These are phyloP conservation scores for Gryllus bimaculatus DNA, from an alignment of 1,140 invertebrate species.

Conservation along the genomic window DNA sequence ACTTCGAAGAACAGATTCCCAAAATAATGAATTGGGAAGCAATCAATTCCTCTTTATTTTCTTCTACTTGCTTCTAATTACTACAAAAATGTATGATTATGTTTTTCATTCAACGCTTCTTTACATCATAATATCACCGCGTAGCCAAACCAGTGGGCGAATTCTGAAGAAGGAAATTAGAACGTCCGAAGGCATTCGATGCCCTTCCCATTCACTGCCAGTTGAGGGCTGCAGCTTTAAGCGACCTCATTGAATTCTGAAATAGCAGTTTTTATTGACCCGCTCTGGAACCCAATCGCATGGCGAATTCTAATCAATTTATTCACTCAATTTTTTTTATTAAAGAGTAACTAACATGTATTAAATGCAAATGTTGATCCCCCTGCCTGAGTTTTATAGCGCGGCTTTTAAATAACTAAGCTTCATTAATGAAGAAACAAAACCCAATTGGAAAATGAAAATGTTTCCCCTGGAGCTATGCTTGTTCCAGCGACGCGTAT, in stretches of 20 bases:
- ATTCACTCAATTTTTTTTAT: neutral
- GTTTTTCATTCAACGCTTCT: no score
- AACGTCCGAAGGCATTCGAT: no score
- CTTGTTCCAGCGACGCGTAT: neutral
- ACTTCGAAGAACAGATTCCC: no score
- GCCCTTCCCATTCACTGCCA: no score
- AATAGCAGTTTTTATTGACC: neutral
- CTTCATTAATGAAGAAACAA: neutral
- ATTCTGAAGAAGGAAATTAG: no score
- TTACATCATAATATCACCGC: no score
- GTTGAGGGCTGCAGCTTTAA: neutral
- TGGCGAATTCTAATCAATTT: neutral
- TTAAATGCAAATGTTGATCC: conserved; percentile 1
- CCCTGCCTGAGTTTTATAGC: neutral
- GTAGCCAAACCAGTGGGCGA: no score
- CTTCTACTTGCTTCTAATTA: no score
- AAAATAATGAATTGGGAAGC: no score
- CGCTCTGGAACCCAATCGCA: neutral
- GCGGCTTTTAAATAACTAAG: neutral
- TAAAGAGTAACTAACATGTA: neutral
- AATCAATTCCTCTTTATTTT: no score
- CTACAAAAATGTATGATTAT: no score
- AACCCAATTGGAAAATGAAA: neutral
- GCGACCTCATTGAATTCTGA: neutral
- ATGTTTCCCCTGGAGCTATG: neutral